A percentile compares a stretch with the other conserved stretches of the same genome.
Conservation (phyloP, 2,888 invertebrate species). For the Plemyria rubiginata region DNA sequence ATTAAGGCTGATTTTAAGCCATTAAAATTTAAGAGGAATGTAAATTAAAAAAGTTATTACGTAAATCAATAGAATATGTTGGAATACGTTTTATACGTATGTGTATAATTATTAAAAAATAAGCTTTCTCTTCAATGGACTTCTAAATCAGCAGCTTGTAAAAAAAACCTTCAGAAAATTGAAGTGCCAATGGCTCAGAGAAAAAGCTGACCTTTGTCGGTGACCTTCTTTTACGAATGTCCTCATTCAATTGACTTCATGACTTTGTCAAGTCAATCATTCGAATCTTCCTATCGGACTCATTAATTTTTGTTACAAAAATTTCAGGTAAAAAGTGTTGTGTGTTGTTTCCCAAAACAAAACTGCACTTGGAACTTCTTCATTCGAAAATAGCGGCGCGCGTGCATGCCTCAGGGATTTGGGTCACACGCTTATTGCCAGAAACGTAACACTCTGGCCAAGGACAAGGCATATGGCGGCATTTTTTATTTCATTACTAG, state of each 20-base stretch:
- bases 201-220: no score
- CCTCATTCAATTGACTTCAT: no score
- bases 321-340: neutral
- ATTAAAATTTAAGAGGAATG: neutral
- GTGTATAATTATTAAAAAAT: no score
- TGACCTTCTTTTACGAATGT: no score
- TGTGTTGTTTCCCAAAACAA: constrained; percentile 12
- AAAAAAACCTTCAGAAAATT: no score
- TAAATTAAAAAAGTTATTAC: neutral
- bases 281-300: no score
- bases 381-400: constrained; percentile 70
- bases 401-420: constrained; percentile 60
- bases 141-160: no score
- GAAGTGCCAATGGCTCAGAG: no score
- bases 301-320: no score
- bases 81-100: no score
- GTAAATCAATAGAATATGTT: neutral
- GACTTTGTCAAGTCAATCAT: no score
- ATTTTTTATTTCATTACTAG: constrained; percentile 37
- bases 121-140: no score
- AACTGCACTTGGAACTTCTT: constrained; percentile 68
- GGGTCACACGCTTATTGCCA: constrained; percentile 77
- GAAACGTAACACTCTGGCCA: constrained; percentile 71
- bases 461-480: constrained; percentile 57
- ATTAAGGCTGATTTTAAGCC: neutral